Conservation (phyloP, 2,888 invertebrate genomes). For the Mechanitis mazaeus region DNA sequence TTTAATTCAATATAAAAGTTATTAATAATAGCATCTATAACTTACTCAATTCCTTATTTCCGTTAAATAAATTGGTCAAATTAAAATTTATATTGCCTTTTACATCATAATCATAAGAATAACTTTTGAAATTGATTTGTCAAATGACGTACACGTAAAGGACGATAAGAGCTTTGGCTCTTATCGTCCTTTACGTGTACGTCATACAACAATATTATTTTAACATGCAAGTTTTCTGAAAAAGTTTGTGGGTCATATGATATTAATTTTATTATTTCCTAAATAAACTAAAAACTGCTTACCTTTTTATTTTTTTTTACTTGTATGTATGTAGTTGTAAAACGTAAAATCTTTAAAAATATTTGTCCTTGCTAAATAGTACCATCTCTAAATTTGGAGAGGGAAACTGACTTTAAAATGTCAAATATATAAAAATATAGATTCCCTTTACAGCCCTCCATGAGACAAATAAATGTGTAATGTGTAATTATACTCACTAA, state of each 20-base stretch:
- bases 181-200: conserved; percentile 47
- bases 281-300: no score
- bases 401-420: no score
- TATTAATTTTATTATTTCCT: no score
- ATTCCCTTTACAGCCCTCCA: no score
- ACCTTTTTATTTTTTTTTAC: no score
- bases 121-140: conserved; percentile 43
- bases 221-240: conserved; percentile 30
- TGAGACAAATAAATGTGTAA: background rate
- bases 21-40: conserved; percentile 20
- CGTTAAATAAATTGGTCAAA: conserved; percentile 58
- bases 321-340: no score
- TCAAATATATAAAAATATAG: no score
- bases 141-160: conserved; percentile 38
- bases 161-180: conserved; percentile 47
- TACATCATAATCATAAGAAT: conserved; percentile 47
- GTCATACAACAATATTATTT: conserved; percentile 20
- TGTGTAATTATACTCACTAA: background rate
- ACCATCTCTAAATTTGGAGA: no score
- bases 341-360: no score
- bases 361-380: no score
- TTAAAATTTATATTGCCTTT: conserved; percentile 46
- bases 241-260: background rate
- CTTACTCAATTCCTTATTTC: conserved; percentile 58
- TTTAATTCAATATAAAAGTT: no score